Base-by-base conservation (phyloP, 2,797 vertebrate genomes). In the Pristis pectinata region DNA sequence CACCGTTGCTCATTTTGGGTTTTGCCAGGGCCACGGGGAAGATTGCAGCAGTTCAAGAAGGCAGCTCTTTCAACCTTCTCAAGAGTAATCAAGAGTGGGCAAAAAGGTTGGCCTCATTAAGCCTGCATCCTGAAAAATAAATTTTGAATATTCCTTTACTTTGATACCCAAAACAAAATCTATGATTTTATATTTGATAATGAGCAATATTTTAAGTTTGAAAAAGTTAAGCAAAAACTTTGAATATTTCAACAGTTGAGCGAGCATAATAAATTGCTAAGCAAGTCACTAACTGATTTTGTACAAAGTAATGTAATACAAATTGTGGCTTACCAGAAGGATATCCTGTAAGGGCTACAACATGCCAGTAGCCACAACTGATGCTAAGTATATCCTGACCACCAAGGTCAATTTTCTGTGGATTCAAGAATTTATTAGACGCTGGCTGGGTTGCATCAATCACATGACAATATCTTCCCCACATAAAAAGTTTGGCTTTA, bases 401-500 rank as follows among this genome's bases (percentile, higher is more conserved):
- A 95, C 95, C 95, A 96, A 96, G 94, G 95, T 95, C 94, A 95
- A 95, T 96, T 96, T 96, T 95, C 95, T 95, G 95, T 95, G 96
- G 96, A 96, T 94, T 97, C 96, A 95, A 97, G 95, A 97, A 96
- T 95, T 96, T 96, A 96, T 95, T 95, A 95, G 95, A 96, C 94
- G 96, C 93, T 95, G 89, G 95, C 96, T 97, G 96, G 95, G 94
- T 96, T 96, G 95, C 95, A 96, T 95, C 76, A 96, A 96, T 96
- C 96, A 95, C 95, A 95, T 94, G 96, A 94, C 95, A 97, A 95
- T 97, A 96, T 96, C 95, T 97, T 97, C 96, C 96, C 95, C 96
- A 97, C 94, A 97, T 94, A 96, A 97, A 96, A 95, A 97, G 95
- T 95, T 96, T 95, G 96, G 96, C 96, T 96, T 96, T 96, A 96